A percentile compares a stretch with the other conserved stretches of the same genome.
phyloP scores from a whole-genome alignment of 2,888 invertebrate genomes.

The Gerosis bhagava region DNA sequence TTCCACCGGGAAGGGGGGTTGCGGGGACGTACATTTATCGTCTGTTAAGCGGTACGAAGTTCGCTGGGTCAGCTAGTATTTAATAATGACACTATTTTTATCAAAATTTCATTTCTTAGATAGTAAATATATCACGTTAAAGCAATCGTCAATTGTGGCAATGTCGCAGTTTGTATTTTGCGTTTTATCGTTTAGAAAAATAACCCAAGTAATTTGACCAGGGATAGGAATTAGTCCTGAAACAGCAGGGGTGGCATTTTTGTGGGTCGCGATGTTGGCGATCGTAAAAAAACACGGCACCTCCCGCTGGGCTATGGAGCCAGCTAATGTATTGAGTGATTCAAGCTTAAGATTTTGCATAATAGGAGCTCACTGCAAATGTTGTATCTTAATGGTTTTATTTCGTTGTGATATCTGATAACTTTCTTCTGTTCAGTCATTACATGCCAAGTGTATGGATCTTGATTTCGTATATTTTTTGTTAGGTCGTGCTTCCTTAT shows the following conservation, averaged over 20 bases:
- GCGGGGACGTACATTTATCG: too few species aligned
- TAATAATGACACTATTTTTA: not conserved
- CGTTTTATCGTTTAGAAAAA: constrained; percentile 5
- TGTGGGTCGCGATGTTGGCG: constrained; percentile 39
- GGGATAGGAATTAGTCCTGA: constrained; percentile 46
- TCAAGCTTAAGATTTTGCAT: constrained; percentile 18
- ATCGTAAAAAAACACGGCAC: constrained; percentile 46
- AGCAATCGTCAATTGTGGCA: not conserved
- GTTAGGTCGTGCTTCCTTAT: too few species aligned
- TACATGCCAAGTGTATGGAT: too few species aligned
- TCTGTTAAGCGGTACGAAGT: too few species aligned
- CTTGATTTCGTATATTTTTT: too few species aligned
- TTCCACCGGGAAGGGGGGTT: too few species aligned
- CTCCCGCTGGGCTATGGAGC: constrained; percentile 34
- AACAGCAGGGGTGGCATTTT: constrained; percentile 51
- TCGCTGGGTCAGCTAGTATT: not conserved
- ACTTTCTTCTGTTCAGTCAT: too few species aligned
- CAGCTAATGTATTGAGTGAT: constrained; percentile 13
- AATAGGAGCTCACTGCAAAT: constrained; percentile 15
- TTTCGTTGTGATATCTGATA: constrained; percentile 7
- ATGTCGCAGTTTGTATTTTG: constrained; percentile 1
- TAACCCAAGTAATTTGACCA: constrained; percentile 22
- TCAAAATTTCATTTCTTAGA: too few species aligned
- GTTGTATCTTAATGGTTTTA: constrained; percentile 5
- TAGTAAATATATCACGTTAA: not conserved